These are phyloP conservation scores for Drosophila nigromelanica DNA, from an alignment of 1,140 invertebrate genomes.

Conservation along the genomic window DNA sequence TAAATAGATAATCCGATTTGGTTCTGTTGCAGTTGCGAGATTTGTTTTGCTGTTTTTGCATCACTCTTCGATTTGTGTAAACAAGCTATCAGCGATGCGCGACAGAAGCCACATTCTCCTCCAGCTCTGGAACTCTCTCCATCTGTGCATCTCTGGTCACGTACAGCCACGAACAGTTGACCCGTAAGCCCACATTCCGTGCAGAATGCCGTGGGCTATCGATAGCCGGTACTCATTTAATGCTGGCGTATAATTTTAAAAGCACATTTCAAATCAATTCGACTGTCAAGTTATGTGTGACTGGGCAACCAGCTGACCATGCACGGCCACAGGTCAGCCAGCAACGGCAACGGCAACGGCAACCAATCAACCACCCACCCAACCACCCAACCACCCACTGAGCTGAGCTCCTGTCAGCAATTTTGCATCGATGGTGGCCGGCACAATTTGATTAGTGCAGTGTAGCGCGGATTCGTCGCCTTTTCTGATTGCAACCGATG, in stretches of 20 bases:
- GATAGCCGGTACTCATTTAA: neutral
- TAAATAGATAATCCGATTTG: neutral
- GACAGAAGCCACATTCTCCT: conserved; percentile 10
- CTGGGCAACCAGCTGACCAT: conserved; percentile 54
- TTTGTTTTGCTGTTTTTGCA: neutral
- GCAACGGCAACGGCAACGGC: too few species aligned
- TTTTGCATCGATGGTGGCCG: neutral
- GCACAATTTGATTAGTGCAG: conserved; percentile 34
- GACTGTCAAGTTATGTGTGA: conserved; percentile 56
- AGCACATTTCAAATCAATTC: conserved; percentile 72
- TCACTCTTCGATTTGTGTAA: conserved; percentile 41
- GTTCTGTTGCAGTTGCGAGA: conserved; percentile 7
- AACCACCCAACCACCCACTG: neutral
- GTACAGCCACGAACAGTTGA: conserved; percentile 2
- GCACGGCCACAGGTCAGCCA: conserved; percentile 47
- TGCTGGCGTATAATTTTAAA: conserved; percentile 57
- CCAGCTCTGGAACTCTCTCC: too few species aligned
- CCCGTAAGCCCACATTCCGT: too few species aligned
- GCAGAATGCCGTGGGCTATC: neutral
- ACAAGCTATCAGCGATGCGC: conserved; percentile 38
- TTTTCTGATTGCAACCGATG: conserved; percentile 19
- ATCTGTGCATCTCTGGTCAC: conserved; percentile 11
- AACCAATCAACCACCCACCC: too few species aligned
- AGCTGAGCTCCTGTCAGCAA: neutral
- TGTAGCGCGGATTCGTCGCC: conserved; percentile 22